phyloP scores from a whole-genome alignment of 2,888 invertebrate genomes.

The Drosophila gaucha region DNA sequence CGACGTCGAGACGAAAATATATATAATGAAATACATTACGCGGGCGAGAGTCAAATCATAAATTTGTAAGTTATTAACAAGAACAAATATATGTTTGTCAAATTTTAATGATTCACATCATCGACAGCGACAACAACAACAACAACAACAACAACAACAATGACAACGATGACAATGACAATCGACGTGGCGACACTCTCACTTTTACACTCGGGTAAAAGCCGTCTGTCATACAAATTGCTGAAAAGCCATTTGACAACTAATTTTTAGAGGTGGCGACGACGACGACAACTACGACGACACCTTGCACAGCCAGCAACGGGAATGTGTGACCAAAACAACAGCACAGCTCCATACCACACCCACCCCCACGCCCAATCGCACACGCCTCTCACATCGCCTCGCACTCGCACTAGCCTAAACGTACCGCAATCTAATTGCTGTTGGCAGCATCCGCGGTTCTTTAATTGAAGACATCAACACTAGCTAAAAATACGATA shows the following conservation, averaged over 20 bases:
- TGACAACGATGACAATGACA: too few species aligned
- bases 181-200: conserved; percentile 57
- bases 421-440: conserved; percentile 77
- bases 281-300: conserved; percentile 34
- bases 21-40: conserved; percentile 10
- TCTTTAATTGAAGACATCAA: conserved; percentile 84
- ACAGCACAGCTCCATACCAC: not conserved
- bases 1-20: conserved; percentile 21
- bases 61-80: conserved; percentile 67
- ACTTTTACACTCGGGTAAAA: conserved; percentile 56
- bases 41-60: conserved; percentile 48
- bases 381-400: conserved; percentile 39
- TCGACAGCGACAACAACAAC: conserved; percentile 8
- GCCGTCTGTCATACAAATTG: conserved; percentile 70
- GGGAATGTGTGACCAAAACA: conserved; percentile 1
- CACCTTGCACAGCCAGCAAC: conserved; percentile 59
- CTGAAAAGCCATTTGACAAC: conserved; percentile 71
- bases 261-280: conserved; percentile 68
- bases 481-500: conserved; percentile 75
- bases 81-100: conserved; percentile 49
- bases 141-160: not conserved
- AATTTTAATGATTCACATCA: conserved; percentile 45
- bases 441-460: conserved; percentile 77
- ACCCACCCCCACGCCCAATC: not conserved
- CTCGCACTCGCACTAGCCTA: conserved; percentile 67